Evolutionary conservation across 2,797 vertebrate species (phyloP), one percentile per base, ranked within the genome.

Genomic region (Malacoctenus gilli): DNA sequence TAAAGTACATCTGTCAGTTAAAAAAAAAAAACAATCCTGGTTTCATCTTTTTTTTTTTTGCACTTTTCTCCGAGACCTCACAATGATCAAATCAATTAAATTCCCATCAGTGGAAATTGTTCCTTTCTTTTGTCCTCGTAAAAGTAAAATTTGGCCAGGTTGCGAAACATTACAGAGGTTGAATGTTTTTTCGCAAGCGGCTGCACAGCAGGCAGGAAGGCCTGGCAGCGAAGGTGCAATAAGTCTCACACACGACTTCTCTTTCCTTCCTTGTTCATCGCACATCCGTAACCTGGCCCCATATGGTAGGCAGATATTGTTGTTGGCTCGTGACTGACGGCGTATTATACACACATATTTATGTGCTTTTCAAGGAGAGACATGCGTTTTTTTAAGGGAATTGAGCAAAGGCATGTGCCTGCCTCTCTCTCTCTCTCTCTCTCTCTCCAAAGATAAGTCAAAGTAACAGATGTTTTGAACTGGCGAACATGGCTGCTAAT

Each of bases 251-350:
- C 62, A 88, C 82, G 86, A 91, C 91, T 93, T 89, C 92, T 75
- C 83, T 90, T 83, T 28, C 4, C 2, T 28, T 28, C 25, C 86
- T 56, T 62, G 59, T 83, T 87, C 47, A 50, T 32, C 67, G 73
- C 44, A 61, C 79, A 83, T 90, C 80, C 55, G 69, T 88, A 77
- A n/a, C 69, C 84, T 79, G 68, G 79, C 85, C 82, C 83, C 93
- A 94, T 93, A 87, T 93, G 93, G 88, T 80, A 88, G 80, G 87
- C 91, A 94, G 92, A 93, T 91, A 92, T 84, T 87, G 83, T 73
- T 79, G 60, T 90, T 91, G 91, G 84, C 79, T 61, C 55, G 67
- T 64, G 62, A 65, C 48, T 34, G 60, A 69, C 70, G 40, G 62
- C 67, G 59, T 86, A 91, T 82, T 80, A 84, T 85, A 84, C 53